Base-by-base conservation (phyloP, 2,113 vertebrate genomes). In the Chelonoidis abingdonii region DNA sequence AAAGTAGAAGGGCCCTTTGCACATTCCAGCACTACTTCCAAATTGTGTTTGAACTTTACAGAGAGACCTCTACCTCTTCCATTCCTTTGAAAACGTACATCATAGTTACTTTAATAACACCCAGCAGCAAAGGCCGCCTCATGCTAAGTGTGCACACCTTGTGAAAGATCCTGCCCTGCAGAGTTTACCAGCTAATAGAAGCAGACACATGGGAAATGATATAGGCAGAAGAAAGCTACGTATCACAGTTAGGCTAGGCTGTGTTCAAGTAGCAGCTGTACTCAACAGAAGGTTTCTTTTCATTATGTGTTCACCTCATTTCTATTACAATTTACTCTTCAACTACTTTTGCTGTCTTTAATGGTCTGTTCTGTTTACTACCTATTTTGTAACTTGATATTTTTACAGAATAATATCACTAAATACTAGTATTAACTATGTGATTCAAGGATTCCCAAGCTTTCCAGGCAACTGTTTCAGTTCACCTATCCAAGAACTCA, bases 251-350 rank as follows among this genome's bases (percentile, higher is more conserved):
- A 65, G 31, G 27, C 11, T 65, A 65, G 59, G 31, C 59, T 62
- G 59, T 31, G 13, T 65, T 65, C 29, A 65, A 65, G 13, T 65
- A 31, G 10, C 59, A 16, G 59, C 35, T 65, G 59, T 35, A 65
- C 7, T 35, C 29, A 31, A 65, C 41, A 6, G 44, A 16, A 62
- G 88, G 62, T 65, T 27, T 24, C 22, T 35, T 21, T 25, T 62
- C 49, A 10, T 69, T 53, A 5, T 8, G 8, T 76, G 57, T 1
- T 10, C 0, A 1, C n/a, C 10, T 75, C 2, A 72, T 38, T 75
- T 75, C 41, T 69, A 93, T 90, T 29, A 78, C 31, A 31, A 35
- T 35, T 41, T 75, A 75, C 21, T 41, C 19, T 14, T 35, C 62
- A 41, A 21, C 5, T 41, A 7, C 21, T 75, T 41, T 21, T 75